These are phyloP conservation scores for Epirrhoe tristata DNA, from an alignment of 2,888 invertebrate genomes.

Conservation along the genomic window DNA sequence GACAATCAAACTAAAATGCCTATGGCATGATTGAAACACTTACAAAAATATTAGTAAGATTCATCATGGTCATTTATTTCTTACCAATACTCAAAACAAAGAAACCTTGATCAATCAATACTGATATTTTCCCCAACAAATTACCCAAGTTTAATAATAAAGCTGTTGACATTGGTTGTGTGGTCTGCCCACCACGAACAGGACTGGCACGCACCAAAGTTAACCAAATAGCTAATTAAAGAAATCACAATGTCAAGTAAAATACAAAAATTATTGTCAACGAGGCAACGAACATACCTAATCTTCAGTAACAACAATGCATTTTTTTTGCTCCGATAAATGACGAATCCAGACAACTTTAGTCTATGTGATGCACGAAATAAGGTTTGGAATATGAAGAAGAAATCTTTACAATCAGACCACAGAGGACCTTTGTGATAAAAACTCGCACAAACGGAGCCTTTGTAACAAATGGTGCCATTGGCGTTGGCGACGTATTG, in stretches of 20 bases:
- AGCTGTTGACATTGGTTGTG: constrained; percentile 33
- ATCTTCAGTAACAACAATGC: constrained; percentile 12
- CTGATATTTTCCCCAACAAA: constrained; percentile 17
- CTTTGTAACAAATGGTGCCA: constrained; percentile 47
- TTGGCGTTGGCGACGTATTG: constrained; percentile 27
- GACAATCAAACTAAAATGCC: too few species aligned
- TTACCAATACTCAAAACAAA: constrained; percentile 2
- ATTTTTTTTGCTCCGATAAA: background rate
- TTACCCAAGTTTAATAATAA: constrained; percentile 6
- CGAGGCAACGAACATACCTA: background rate
- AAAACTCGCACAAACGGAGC: constrained; percentile 53
- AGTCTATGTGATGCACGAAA: background rate
- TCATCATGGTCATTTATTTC: background rate
- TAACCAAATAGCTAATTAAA: constrained; percentile 34
- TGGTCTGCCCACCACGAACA: constrained; percentile 28
- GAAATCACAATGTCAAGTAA: constrained; percentile 23
- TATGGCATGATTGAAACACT: background rate
- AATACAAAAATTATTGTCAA: constrained; percentile 30
- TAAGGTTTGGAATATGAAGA: constrained; percentile 9
- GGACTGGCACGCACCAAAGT: constrained; percentile 8
- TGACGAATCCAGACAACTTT: background rate
- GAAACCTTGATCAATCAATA: background rate
- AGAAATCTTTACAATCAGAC: constrained; percentile 49
- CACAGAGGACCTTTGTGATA: constrained; percentile 50
- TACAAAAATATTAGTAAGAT: background rate